These are phyloP conservation scores for Telenomus remus DNA, from an alignment of 1,140 invertebrate genomes.

Conservation along the genomic window DNA sequence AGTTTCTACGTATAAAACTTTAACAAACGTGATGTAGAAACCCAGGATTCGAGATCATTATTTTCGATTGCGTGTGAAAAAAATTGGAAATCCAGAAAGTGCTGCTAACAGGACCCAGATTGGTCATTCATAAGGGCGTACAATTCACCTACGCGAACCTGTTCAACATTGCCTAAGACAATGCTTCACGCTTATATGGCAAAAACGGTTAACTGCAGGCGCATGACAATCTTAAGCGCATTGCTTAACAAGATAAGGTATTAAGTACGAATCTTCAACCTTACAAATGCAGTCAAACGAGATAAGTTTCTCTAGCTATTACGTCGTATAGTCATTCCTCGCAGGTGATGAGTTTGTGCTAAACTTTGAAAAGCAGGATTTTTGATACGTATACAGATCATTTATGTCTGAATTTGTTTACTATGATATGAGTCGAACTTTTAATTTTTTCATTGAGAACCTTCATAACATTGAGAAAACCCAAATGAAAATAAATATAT, in stretches of 20 bases:
- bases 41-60: slow-evolving; percentile 14
- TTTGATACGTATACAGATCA: slow-evolving; percentile 26
- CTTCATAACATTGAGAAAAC: not conserved
- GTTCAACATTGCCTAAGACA: slow-evolving; percentile 59
- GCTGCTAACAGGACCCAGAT: slow-evolving; percentile 63
- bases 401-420: too few relatives aligned
- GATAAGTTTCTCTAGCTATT: slow-evolving; percentile 66
- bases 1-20: too few relatives aligned
- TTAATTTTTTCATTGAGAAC: too few relatives aligned
- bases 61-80: slow-evolving; percentile 27
- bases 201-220: slow-evolving; percentile 62
- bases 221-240: slow-evolving; percentile 71
- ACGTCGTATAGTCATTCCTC: slow-evolving; percentile 59
- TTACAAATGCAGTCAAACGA: slow-evolving; percentile 67
- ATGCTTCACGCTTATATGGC: slow-evolving; percentile 55
- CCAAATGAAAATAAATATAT: too few relatives aligned
- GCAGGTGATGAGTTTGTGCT: slow-evolving; percentile 53
- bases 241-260: slow-evolving; percentile 73
- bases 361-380: slow-evolving; percentile 44
- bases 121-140: slow-evolving; percentile 61
- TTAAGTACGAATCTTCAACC: slow-evolving; percentile 69
- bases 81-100: slow-evolving; percentile 54
- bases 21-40: not conserved
- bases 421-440: too few relatives aligned
- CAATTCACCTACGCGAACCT: slow-evolving; percentile 64